phyloP scores from a whole-genome alignment of 2,113 vertebrate genomes.

The Pituophis catenifer region DNA sequence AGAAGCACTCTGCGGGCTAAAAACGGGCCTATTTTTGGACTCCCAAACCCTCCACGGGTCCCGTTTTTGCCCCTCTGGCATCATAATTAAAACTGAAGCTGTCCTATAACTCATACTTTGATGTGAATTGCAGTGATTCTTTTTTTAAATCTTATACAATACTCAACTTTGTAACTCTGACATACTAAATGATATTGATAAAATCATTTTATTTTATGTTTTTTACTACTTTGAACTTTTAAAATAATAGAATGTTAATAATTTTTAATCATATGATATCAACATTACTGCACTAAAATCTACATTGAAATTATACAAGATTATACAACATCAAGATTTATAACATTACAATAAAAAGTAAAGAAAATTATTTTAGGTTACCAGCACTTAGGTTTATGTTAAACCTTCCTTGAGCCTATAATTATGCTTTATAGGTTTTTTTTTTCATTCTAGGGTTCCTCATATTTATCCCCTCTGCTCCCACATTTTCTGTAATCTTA shows the following conservation, averaged over 20 bases:
- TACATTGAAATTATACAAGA: background rate
- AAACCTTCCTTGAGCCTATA: background rate
- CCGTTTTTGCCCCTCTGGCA: too few relatives aligned
- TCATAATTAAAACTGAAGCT: too few relatives aligned
- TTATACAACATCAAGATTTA: background rate
- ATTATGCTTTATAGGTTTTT: background rate
- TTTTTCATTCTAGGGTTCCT: background rate
- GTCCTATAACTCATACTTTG: background rate
- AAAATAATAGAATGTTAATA: background rate
- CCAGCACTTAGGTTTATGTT: background rate
- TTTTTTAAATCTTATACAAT: background rate
- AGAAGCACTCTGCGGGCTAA: too few relatives aligned
- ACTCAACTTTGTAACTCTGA: background rate
- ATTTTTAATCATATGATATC: background rate
- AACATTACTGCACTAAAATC: background rate
- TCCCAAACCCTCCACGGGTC: too few relatives aligned
- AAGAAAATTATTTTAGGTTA: background rate
- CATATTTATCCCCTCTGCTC: background rate
- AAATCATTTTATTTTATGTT: background rate
- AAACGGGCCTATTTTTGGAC: too few relatives aligned
- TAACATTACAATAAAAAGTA: background rate
- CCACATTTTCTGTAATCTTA: background rate
- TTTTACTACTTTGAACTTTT: background rate
- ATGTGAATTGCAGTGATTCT: background rate
- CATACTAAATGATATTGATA: background rate